Percentiles rank a stretch among this genome's conserved stretches.
Evolutionary conservation across 92 coral and sea anemone genomes (phyloP).

Genomic region (Palythoa heliodiscus): DNA sequence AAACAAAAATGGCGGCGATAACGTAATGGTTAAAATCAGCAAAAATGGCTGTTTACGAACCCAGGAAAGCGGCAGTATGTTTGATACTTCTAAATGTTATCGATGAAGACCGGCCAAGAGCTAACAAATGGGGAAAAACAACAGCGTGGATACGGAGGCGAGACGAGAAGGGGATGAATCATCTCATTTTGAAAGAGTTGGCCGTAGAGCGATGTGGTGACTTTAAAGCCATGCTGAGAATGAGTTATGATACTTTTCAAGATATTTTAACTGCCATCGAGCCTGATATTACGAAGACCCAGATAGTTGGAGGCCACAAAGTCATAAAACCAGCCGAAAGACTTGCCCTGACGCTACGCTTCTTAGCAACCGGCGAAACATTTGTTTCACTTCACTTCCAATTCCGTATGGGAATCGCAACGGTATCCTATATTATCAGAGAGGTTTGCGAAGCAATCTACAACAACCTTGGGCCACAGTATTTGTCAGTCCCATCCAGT

Average conservation of each 20-base stretch:
- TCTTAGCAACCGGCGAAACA: constrained; percentile 53
- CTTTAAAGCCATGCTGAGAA: constrained; percentile 45
- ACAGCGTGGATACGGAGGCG: too few species aligned
- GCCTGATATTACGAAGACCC: constrained; percentile 24
- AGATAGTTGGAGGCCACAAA: constrained; percentile 45
- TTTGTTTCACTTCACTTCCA: constrained; percentile 42
- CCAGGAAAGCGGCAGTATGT: too few species aligned
- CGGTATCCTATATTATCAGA: constrained; percentile 40
- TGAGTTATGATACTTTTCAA: constrained; percentile 28
- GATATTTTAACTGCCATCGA: not conserved
- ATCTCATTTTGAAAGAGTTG: too few species aligned
- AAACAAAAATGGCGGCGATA: too few species aligned
- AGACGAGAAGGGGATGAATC: too few species aligned
- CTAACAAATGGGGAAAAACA: too few species aligned
- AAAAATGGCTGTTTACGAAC: too few species aligned
- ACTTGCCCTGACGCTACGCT: constrained; percentile 39
- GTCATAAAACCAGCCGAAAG: constrained; percentile 41
- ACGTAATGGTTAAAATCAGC: too few species aligned
- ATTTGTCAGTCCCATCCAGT: not conserved
- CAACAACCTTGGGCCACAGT: constrained; percentile 1
- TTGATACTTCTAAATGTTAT: too few species aligned
- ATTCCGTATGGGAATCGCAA: constrained; percentile 35
- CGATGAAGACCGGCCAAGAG: too few species aligned
- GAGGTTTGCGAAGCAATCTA: constrained; percentile 45
- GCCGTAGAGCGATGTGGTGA: constrained; percentile 35